Conservation (phyloP, 2,888 invertebrate species). For the Orgyia antiqua region DNA sequence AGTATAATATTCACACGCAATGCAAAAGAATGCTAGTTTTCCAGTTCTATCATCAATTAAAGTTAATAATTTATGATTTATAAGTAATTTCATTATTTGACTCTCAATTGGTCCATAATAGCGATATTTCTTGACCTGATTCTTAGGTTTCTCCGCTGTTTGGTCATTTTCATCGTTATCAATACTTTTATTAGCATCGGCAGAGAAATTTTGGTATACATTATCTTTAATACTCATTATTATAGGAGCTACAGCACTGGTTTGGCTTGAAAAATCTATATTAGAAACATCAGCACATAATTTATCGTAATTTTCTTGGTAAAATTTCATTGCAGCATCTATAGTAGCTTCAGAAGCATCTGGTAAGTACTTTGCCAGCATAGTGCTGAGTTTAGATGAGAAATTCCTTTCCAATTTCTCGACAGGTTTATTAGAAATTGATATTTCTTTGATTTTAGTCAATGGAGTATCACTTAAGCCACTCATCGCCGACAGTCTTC, state of each 20-base stretch:
- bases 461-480: constrained; percentile 50
- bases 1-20: constrained; percentile 69
- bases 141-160: constrained; percentile 53
- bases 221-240: constrained; percentile 73
- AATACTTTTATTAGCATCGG: constrained; percentile 61
- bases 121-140: constrained; percentile 60
- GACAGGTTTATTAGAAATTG: constrained; percentile 43
- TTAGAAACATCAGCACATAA: constrained; percentile 45
- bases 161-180: constrained; percentile 64
- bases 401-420: constrained; percentile 58
- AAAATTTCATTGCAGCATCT: constrained; percentile 58
- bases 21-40: constrained; percentile 68
- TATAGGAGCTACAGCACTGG: constrained; percentile 65
- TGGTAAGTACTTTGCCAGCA: constrained; percentile 53
- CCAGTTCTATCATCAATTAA: constrained; percentile 67
- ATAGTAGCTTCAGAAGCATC: constrained; percentile 65
- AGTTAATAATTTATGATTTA: constrained; percentile 58
- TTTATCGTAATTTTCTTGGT: constrained; percentile 52
- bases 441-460: constrained; percentile 45
- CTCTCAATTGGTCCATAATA: constrained; percentile 69
- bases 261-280: constrained; percentile 57
- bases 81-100: constrained; percentile 50
- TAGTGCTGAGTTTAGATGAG: constrained; percentile 48
- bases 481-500: constrained; percentile 55
- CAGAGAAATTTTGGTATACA: constrained; percentile 65